Evolutionary conservation across 1,140 invertebrate genomes (phyloP).

Genomic region (Zaprionus davidi): DNA sequence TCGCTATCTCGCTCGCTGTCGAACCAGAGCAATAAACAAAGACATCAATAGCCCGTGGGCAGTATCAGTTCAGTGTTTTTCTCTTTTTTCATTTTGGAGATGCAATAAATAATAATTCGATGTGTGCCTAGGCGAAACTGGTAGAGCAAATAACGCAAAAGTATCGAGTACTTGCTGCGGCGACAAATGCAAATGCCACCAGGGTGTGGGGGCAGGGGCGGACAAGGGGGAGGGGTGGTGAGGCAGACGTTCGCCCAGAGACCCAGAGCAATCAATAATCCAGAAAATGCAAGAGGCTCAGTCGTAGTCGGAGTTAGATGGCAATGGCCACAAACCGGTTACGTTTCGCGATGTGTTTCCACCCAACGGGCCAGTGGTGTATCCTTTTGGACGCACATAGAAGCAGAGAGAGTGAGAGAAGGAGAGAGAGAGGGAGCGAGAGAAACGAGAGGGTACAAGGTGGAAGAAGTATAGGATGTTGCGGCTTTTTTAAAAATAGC

Average conservation of each 20-base stretch:
- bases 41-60: slow-evolving; percentile 69
- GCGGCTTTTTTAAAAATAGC: slow-evolving; percentile 70
- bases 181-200: slow-evolving; percentile 64
- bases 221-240: background rate
- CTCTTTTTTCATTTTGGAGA: slow-evolving; percentile 34
- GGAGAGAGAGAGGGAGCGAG: background rate
- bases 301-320: slow-evolving; percentile 32
- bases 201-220: background rate
- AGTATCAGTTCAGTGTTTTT: slow-evolving; percentile 33
- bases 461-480: background rate
- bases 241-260: slow-evolving; percentile 69
- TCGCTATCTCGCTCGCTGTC: background rate
- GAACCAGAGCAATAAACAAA: slow-evolving; percentile 75
- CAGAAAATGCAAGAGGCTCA: slow-evolving; percentile 28
- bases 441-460: background rate
- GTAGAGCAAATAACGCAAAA: slow-evolving; percentile 46
- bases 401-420: background rate
- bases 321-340: slow-evolving; percentile 50
- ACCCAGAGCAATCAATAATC: slow-evolving; percentile 81
- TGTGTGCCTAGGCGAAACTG: slow-evolving; percentile 50
- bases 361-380: slow-evolving; percentile 29
- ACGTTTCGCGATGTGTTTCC: slow-evolving; percentile 4
- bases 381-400: slow-evolving; percentile 34
- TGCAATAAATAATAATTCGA: slow-evolving; percentile 78
- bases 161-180: slow-evolving; percentile 58